These are phyloP conservation scores for Xanthia togata DNA, from an alignment of 2,888 invertebrate species.

Conservation along the genomic window DNA sequence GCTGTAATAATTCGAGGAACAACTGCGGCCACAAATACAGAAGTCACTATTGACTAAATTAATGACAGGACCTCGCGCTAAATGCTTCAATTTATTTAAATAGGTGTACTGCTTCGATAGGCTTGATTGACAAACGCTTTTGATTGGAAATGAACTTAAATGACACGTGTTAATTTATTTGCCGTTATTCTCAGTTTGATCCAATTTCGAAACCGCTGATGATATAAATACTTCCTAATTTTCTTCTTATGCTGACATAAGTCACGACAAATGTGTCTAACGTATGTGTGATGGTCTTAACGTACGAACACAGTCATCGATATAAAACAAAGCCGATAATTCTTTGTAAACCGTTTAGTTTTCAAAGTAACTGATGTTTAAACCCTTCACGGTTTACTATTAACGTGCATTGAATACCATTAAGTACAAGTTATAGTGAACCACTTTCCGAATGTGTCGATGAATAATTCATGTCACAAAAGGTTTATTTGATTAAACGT, in stretches of 20 bases:
- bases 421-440: conserved; percentile 50
- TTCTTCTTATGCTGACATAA: too few species aligned
- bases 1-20: conserved; percentile 39
- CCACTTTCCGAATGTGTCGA: conserved; percentile 55
- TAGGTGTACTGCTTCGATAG: background rate
- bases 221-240: background rate
- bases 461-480: conserved; percentile 66
- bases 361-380: conserved; percentile 39
- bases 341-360: conserved; percentile 29
- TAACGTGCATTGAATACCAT: conserved; percentile 61
- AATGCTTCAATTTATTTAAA: conserved; percentile 19
- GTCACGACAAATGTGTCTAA: background rate
- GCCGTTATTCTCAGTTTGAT: background rate
- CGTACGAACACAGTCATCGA: conserved; percentile 16
- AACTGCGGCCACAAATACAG: conserved; percentile 19
- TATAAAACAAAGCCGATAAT: conserved; percentile 37
- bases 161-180: background rate
- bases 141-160: background rate
- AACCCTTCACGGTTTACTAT: conserved; percentile 52
- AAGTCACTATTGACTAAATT: conserved; percentile 2
- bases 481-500: conserved; percentile 59
- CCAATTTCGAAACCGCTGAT: background rate
- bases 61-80: background rate
- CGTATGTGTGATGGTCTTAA: background rate
- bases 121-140: conserved; percentile 8